phyloP scores from a whole-genome alignment of 2,113 vertebrate species.

The Myotis davidii region DNA sequence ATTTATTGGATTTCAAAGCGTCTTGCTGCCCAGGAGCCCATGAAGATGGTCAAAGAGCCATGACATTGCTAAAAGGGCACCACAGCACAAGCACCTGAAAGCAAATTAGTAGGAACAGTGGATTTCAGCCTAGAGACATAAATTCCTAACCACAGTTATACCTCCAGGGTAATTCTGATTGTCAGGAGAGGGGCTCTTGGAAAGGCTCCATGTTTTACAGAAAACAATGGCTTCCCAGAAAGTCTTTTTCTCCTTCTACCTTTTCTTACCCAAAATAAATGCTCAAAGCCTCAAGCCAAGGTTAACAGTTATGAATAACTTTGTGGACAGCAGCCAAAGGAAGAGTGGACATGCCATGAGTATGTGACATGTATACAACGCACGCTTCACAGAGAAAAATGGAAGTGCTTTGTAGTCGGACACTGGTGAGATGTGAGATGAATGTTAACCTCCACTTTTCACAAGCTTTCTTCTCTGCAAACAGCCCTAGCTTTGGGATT shows the following conservation, averaged over 20 bases:
- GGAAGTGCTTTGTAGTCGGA: background rate
- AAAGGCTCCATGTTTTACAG: background rate
- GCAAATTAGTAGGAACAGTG: background rate
- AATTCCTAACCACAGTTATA: background rate
- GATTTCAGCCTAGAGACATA: background rate
- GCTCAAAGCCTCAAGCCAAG: slow-evolving; percentile 50
- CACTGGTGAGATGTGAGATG: background rate
- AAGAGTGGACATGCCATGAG: background rate
- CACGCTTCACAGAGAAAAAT: background rate
- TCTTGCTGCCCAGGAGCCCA: background rate
- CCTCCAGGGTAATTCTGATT: background rate
- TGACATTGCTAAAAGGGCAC: slow-evolving; percentile 9
- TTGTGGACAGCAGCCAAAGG: slow-evolving; percentile 39
- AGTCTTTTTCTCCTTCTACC: background rate
- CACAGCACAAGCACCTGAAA: background rate
- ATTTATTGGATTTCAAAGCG: slow-evolving; percentile 48
- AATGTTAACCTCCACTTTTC: slow-evolving; percentile 24
- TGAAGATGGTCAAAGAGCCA: slow-evolving; percentile 6
- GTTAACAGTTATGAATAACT: slow-evolving; percentile 71
- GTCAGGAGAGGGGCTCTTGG: background rate
- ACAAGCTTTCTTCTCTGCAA: background rate
- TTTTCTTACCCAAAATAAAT: slow-evolving; percentile 61
- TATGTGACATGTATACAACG: background rate
- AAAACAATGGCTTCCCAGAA: slow-evolving; percentile 47
- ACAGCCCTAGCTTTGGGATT: background rate